Evolutionary conservation across 2,888 invertebrate species (phyloP).

Genomic region (Ornithoptera alexandrae): DNA sequence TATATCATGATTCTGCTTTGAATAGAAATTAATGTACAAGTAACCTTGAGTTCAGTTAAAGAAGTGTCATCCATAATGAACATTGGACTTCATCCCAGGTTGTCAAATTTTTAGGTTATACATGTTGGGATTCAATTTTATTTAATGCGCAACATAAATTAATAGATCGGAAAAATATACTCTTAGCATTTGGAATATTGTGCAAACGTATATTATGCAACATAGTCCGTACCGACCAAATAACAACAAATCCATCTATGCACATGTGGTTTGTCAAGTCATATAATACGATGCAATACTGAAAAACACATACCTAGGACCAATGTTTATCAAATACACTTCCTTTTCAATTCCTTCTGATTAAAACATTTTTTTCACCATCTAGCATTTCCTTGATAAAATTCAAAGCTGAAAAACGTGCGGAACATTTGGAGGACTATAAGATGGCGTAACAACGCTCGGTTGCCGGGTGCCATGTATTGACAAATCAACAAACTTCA

Average conservation of each 20-base stretch:
- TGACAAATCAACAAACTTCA: slow-evolving; percentile 74
- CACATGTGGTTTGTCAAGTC: slow-evolving; percentile 75
- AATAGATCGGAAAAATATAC: slow-evolving; percentile 40
- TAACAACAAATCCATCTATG: slow-evolving; percentile 69
- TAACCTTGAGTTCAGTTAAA: slow-evolving; percentile 59
- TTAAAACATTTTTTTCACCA: slow-evolving; percentile 65
- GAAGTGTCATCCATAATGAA: slow-evolving; percentile 62
- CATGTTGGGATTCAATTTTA: slow-evolving; percentile 39
- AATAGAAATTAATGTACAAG: slow-evolving; percentile 18
- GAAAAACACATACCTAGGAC: slow-evolving; percentile 73
- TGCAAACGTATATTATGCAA: slow-evolving; percentile 61
- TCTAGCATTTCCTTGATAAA: slow-evolving; percentile 58
- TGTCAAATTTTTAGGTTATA: slow-evolving; percentile 76
- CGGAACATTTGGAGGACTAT: slow-evolving; percentile 73
- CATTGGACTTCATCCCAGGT: slow-evolving; percentile 64
- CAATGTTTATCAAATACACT: slow-evolving; percentile 57
- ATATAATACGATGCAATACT: slow-evolving; percentile 69
- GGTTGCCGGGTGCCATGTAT: slow-evolving; percentile 78
- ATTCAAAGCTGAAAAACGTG: slow-evolving; percentile 70
- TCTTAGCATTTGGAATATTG: slow-evolving; percentile 47
- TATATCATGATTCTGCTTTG: background rate
- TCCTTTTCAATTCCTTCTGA: slow-evolving; percentile 58
- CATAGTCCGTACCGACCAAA: slow-evolving; percentile 56
- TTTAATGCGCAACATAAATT: slow-evolving; percentile 41
- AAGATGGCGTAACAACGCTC: slow-evolving; percentile 81